These are phyloP conservation scores for Tauraco hartlaubi DNA, from an alignment of 2,797 vertebrate genomes.

Conservation along the genomic window DNA sequence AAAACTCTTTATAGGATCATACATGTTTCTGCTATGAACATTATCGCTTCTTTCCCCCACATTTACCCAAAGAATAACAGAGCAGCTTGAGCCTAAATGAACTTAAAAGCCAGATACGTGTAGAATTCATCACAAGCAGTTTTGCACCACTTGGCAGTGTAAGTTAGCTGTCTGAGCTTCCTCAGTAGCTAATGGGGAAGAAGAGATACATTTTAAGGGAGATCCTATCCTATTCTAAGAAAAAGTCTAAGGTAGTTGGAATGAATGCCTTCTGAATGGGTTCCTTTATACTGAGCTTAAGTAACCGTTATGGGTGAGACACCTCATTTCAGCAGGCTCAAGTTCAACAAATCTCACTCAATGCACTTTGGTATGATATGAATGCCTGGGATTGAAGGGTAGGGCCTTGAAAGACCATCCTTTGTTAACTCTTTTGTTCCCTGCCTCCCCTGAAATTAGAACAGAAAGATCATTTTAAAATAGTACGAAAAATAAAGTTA, in stretches of 20 bases:
- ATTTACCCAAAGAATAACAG: neutral
- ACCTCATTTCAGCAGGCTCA: slow-evolving; percentile 7
- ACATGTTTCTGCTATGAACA: neutral
- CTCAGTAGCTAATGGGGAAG: neutral
- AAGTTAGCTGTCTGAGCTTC: neutral
- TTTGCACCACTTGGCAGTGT: neutral
- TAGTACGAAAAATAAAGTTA: neutral
- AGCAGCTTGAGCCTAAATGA: neutral
- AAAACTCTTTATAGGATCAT: neutral
- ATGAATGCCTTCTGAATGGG: neutral
- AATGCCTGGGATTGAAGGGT: neutral
- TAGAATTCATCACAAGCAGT: neutral
- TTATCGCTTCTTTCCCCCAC: neutral
- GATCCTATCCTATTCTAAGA: neutral
- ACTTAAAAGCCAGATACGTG: neutral
- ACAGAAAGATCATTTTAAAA: neutral
- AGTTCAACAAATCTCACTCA: slow-evolving; percentile 17
- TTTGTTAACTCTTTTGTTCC: neutral
- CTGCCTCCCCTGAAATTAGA: neutral
- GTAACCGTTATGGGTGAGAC: neutral
- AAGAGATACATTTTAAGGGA: neutral
- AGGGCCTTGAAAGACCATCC: neutral
- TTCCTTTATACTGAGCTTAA: slow-evolving; percentile 17
- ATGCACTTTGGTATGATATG: neutral
- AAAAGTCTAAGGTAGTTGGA: neutral